Conservation (phyloP, 2,797 vertebrate species). For the Onychomys arenicola region DNA sequence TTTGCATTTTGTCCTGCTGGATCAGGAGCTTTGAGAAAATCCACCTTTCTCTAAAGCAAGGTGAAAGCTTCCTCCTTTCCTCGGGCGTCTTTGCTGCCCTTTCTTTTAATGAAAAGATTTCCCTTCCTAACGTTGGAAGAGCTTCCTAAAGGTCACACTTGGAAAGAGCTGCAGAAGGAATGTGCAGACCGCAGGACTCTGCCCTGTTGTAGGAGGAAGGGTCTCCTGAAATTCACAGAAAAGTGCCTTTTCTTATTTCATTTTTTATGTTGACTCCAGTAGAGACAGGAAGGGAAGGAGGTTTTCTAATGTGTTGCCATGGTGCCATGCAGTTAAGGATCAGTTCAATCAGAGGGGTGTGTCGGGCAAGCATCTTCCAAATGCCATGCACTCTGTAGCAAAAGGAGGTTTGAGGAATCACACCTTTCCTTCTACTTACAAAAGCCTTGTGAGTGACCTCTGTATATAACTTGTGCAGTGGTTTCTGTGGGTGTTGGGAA, state of each 20-base stretch:
- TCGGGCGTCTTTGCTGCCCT: constrained; percentile 82
- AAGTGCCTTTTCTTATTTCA: constrained; percentile 45
- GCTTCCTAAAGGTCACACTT: constrained; percentile 86
- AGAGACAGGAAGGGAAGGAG: not conserved
- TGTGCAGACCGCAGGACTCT: constrained; percentile 57
- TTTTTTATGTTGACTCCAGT: constrained; percentile 51
- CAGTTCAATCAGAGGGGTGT: constrained; percentile 8
- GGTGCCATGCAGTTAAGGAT: constrained; percentile 20
- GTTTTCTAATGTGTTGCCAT: constrained; percentile 22
- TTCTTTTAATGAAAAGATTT: constrained; percentile 86
- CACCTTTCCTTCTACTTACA: not conserved
- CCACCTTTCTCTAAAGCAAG: constrained; percentile 77
- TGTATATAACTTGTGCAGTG: not conserved
- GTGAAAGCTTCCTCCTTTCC: constrained; percentile 79
- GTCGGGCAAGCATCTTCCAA: not conserved
- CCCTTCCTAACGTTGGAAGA: constrained; percentile 79
- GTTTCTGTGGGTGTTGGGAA: constrained; percentile 31
- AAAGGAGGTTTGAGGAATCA: not conserved
- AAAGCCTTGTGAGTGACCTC: constrained; percentile 60
- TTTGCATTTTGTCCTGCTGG: constrained; percentile 62
- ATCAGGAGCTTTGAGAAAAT: constrained; percentile 80
- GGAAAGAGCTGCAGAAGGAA: constrained; percentile 80
- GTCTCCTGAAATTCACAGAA: not conserved
- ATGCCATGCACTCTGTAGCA: not conserved
- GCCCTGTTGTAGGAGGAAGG: constrained; percentile 61